These are phyloP conservation scores for Salarias fasciatus DNA, from an alignment of 2,797 vertebrate genomes.

Conservation along the genomic window DNA sequence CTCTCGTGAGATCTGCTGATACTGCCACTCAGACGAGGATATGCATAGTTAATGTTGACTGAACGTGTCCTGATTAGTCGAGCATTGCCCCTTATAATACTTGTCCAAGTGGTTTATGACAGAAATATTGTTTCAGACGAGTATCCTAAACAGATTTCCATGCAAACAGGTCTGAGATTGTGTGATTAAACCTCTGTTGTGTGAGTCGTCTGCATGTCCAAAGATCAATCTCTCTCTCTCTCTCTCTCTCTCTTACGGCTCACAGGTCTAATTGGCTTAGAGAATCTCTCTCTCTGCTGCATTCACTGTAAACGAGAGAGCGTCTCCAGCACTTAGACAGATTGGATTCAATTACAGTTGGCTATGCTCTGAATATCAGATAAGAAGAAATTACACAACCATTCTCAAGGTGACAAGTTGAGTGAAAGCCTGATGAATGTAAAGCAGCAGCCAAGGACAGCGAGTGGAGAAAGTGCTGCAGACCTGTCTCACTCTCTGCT, in stretches of 20 bases:
- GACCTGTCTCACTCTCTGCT: conserved; percentile 39
- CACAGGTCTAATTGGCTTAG: conserved; percentile 38
- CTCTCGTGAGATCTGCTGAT: too few species aligned
- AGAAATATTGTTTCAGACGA: conserved; percentile 16
- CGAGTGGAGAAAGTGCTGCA: conserved; percentile 39
- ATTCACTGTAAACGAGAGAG: conserved; percentile 63
- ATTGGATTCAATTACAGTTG: conserved; percentile 73
- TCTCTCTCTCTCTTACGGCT: conserved; percentile 35
- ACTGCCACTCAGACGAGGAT: too few species aligned
- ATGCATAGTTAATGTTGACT: too few species aligned
- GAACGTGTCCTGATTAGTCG: too few species aligned
- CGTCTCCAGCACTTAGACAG: conserved; percentile 63
- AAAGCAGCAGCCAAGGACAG: conserved; percentile 73
- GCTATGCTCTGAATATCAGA: conserved; percentile 70
- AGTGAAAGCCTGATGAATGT: conserved; percentile 66
- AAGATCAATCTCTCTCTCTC: conserved; percentile 21
- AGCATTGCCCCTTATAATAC: too few species aligned
- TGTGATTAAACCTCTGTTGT: conserved; percentile 12
- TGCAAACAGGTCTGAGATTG: conserved; percentile 28
- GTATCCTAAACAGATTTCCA: conserved; percentile 6
- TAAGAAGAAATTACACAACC: conserved; percentile 71
- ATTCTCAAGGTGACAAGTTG: conserved; percentile 75
- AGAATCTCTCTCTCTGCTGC: conserved; percentile 41
- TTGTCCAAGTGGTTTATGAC: too few species aligned
- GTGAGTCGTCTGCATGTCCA: not conserved